These are phyloP conservation scores for Coreoperca whiteheadi DNA, from an alignment of 2,113 vertebrate genomes.

Conservation along the genomic window DNA sequence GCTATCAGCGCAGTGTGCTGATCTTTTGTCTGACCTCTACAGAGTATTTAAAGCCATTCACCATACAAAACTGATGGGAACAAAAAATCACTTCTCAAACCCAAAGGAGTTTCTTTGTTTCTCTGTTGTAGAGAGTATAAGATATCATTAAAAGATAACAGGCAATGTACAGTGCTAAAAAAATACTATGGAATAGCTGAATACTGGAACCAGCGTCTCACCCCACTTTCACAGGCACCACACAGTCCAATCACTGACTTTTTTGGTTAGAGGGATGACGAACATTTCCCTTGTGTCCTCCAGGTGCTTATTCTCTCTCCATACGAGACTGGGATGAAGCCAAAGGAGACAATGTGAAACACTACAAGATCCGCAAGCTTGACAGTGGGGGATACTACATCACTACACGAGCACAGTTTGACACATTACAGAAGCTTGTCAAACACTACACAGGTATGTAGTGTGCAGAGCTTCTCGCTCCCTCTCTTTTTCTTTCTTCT, in stretches of 20 bases:
- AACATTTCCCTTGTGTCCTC: constrained; percentile 1
- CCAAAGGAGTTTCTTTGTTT: background rate
- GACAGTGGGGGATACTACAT: constrained; percentile 99
- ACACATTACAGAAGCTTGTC: constrained; percentile 95
- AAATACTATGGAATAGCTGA: no score
- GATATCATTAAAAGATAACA: background rate
- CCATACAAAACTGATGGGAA: background rate
- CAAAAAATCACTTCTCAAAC: background rate
- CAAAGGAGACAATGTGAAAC: constrained; percentile 98
- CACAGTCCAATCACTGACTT: background rate
- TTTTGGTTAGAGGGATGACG: constrained; percentile 9
- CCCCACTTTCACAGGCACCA: background rate
- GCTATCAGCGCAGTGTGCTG: background rate
- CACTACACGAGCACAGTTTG: constrained; percentile 97
- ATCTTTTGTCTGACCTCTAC: background rate
- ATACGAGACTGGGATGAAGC: constrained; percentile 98
- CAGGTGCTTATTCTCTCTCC: constrained; percentile 97
- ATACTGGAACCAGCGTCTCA: background rate
- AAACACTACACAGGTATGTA: constrained; percentile 95
- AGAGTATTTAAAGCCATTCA: background rate
- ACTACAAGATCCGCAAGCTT: constrained; percentile 99
- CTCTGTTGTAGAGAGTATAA: background rate
- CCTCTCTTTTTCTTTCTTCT: background rate
- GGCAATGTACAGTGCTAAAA: background rate
- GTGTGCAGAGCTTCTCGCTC: background rate